Evolutionary conservation across 2,113 vertebrate genomes (phyloP), one percentile per base, ranked within the genome.

Genomic region (Peucedramus taeniatus): DNA sequence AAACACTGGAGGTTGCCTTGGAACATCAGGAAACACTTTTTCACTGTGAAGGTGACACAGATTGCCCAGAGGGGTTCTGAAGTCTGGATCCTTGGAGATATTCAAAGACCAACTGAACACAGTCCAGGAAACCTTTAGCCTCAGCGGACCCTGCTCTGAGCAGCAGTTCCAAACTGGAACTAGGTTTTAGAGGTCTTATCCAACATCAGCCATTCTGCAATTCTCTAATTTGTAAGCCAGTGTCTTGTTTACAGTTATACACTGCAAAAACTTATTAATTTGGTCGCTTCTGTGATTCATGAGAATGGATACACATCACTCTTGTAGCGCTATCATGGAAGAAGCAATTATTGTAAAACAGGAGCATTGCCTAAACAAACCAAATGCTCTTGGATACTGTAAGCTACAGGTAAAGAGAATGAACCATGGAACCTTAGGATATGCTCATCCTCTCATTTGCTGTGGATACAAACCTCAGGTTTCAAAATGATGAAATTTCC

Each of bases 311-410:
- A n/a, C 21, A 60, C 24, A 74, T 51, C 35, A 49, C 21, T 47
- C 0, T 0, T 17, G 6, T 45, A 23, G 20, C n/a, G 12, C 22
- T 30, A 51, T 56, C 26, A 42, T 20, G 31, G 51, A 89, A 79
- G 33, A 65, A 65, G 21, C 27, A 81, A 78, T 39, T 49, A 53
- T 44, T 3, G 12, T 40, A 71, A 75, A 82, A 22, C 13, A 51
- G 42, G 31, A 71, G 33, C 37, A 42, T 11, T 22, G 27, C 16
- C 42, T 35, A 39, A 59, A 79, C 13, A 75, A 88, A 47, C 9
- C 22, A 74, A 91, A 81, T 9, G 21, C 10, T 87, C 37, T 24
- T 49, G 45, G 10, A 7, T 35, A 65, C 24, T 50, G 7, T 56
- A 68, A 85, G 13, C 30, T 59, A 68, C 28, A 65, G 71, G 63